These are phyloP conservation scores for Toxotes lorentzi DNA, from an alignment of 2,797 vertebrate genomes.

Conservation along the genomic window DNA sequence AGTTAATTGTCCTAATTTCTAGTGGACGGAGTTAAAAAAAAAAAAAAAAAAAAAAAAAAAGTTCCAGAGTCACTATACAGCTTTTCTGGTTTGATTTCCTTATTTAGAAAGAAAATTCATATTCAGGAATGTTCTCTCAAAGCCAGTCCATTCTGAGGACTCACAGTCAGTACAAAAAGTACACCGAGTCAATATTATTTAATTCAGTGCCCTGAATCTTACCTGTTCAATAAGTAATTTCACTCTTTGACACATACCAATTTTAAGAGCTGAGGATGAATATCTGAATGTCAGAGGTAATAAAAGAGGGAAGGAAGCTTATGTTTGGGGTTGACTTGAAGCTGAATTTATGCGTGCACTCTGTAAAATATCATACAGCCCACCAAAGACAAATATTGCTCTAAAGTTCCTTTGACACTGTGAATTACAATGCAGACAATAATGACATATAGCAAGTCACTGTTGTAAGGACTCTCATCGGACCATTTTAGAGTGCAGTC, in stretches of 20 bases:
- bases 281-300: constrained; percentile 58
- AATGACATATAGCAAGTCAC: constrained; percentile 26
- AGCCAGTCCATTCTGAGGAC: constrained; percentile 26
- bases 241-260: constrained; percentile 60
- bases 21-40: neutral
- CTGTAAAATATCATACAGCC: constrained; percentile 37
- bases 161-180: constrained; percentile 41
- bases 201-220: constrained; percentile 52
- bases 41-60: neutral
- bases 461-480: constrained; percentile 22
- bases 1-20: neutral
- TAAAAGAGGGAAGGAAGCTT: constrained; percentile 53
- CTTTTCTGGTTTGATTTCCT: neutral
- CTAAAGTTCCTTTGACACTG: constrained; percentile 26
- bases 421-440: constrained; percentile 47
- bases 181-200: constrained; percentile 56
- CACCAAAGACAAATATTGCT: constrained; percentile 37
- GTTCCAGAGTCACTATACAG: neutral
- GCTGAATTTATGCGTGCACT: constrained; percentile 29
- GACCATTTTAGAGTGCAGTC: constrained; percentile 28
- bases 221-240: constrained; percentile 70
- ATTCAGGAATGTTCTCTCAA: constrained; percentile 21
- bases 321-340: constrained; percentile 48
- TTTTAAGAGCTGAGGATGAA: constrained; percentile 47
- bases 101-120: constrained; percentile 22